Evolutionary conservation across 2,113 vertebrate genomes (phyloP).

Genomic region (Apodemus sylvaticus): DNA sequence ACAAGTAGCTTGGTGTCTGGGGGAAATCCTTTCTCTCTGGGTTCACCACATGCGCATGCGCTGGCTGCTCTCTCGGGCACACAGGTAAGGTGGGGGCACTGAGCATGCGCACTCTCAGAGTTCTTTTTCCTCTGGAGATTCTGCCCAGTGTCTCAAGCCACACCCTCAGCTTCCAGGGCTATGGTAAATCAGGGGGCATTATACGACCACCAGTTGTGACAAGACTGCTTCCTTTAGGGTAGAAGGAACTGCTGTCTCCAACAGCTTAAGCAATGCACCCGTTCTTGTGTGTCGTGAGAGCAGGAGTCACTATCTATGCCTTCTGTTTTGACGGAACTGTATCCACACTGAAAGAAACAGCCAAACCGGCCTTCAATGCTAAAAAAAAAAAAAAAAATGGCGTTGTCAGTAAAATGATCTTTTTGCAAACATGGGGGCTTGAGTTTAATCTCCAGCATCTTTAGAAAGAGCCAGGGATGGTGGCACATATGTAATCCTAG

Average conservation of each 20-base stretch:
- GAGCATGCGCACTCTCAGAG: not conserved
- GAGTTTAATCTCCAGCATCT: not conserved
- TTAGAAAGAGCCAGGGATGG: not conserved
- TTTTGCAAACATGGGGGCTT: not conserved
- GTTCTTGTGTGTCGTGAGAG: accelerated
- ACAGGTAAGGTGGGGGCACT: not conserved
- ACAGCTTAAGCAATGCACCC: accelerated
- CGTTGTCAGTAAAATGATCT: too few relatives aligned
- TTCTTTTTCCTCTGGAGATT: not conserved
- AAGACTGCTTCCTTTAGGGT: not conserved
- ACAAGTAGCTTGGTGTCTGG: not conserved
- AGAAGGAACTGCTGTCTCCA: not conserved
- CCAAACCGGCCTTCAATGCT: not conserved
- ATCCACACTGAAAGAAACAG: not conserved
- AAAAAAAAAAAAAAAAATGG: too few relatives aligned
- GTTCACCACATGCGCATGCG: accelerated
- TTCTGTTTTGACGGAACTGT: not conserved
- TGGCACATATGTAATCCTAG: not conserved
- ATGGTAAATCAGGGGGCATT: not conserved
- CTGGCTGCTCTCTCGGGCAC: not conserved
- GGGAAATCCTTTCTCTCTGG: not conserved
- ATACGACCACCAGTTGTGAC: accelerated
- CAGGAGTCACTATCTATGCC: accelerated
- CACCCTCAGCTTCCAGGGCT: not conserved
- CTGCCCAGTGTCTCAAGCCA: not conserved